Conservation (phyloP, 2,888 invertebrate species). For the Sminthurides aquaticus region DNA sequence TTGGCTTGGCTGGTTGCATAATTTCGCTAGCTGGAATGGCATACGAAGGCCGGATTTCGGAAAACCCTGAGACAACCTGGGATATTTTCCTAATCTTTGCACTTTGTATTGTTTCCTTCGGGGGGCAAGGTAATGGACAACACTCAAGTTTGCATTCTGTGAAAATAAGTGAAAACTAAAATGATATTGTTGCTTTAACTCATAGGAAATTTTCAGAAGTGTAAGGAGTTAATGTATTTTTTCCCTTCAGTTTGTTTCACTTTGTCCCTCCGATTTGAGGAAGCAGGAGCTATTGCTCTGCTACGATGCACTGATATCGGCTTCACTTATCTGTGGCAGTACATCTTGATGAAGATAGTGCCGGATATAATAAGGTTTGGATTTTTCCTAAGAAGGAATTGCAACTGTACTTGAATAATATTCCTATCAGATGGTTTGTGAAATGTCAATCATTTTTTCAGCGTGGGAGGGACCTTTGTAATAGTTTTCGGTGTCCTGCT, state of each 20-base stretch:
- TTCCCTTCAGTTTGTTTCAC: not conserved
- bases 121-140: not conserved
- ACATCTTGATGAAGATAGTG: not conserved
- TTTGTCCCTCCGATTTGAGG: not conserved
- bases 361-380: not conserved
- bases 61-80: not conserved
- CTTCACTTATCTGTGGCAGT: not conserved
- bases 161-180: too few relatives aligned
- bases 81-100: not conserved
- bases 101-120: not conserved
- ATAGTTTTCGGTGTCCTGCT: not conserved
- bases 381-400: too few relatives aligned
- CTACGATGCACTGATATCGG: not conserved
- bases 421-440: too few relatives aligned
- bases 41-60: not conserved
- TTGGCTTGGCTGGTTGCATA: not conserved
- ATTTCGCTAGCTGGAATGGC: not conserved
- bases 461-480: not conserved
- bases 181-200: too few relatives aligned
- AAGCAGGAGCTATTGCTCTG: not conserved
- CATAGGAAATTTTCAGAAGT: too few relatives aligned
- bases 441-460: too few relatives aligned
- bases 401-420: too few relatives aligned
- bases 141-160: not conserved
- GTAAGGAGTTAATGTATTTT: not conserved